phyloP scores from a whole-genome alignment of 1,140 invertebrate species.

The Bombus confusus region DNA sequence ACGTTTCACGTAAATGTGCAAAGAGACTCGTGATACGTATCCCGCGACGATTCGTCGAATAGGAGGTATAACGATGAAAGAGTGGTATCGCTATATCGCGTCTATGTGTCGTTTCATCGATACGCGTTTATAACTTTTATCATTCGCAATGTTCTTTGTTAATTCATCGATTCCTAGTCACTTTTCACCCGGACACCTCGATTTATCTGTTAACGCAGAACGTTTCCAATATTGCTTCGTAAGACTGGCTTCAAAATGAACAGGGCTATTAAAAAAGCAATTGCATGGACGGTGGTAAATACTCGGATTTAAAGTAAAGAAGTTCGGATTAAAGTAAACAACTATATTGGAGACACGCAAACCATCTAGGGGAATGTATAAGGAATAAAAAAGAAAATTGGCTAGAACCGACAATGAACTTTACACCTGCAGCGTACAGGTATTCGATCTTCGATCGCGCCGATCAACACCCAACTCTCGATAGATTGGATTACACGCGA shows the following conservation, averaged over 20 bases:
- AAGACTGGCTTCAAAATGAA: neutral
- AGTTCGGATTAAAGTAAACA: neutral
- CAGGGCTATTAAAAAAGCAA: no score
- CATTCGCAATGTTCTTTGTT: fast-evolving
- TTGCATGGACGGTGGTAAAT: neutral
- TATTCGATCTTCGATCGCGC: slow-evolving; percentile 12
- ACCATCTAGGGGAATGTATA: no score
- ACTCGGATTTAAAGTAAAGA: neutral
- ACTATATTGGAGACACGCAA: no score
- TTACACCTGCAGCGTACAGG: neutral
- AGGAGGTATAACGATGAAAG: no score
- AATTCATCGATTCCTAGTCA: neutral
- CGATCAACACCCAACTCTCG: slow-evolving; percentile 28
- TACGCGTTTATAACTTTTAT: neutral
- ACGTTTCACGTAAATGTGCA: neutral
- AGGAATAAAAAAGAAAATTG: neutral
- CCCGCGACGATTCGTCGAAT: neutral
- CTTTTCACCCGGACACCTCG: no score
- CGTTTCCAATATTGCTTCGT: neutral
- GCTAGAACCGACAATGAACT: slow-evolving; percentile 1
- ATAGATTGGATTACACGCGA: slow-evolving; percentile 57
- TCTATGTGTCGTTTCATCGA: no score
- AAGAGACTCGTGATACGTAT: neutral
- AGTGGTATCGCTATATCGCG: no score
- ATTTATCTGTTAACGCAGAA: neutral